A percentile compares a stretch with the other conserved stretches of the same genome.
phyloP scores from a whole-genome alignment of 2,113 vertebrate genomes.

The Larimichthys polyactis region DNA sequence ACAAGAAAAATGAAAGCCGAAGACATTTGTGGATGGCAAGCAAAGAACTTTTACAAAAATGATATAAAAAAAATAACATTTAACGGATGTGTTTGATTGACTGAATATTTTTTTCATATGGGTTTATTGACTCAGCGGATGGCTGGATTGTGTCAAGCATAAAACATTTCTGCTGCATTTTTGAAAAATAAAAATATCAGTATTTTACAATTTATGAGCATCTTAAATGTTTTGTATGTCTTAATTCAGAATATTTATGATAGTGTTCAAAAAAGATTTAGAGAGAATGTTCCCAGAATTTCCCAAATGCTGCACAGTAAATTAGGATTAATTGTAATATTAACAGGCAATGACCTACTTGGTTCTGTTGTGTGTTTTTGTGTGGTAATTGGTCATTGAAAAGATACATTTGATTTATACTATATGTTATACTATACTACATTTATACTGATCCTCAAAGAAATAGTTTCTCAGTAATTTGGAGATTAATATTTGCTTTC shows the following conservation, averaged over 20 bases:
- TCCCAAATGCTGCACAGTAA: background rate
- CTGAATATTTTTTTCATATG: conserved; percentile 84
- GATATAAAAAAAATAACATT: conserved; percentile 69
- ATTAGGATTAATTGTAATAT: background rate
- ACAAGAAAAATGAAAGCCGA: conserved; percentile 70
- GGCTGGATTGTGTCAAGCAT: conserved; percentile 94
- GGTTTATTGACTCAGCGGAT: conserved; percentile 92
- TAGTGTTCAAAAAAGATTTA: background rate
- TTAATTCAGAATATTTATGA: conserved; percentile 32
- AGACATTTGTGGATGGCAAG: conserved; percentile 67
- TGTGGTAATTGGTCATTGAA: background rate
- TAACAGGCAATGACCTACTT: background rate
- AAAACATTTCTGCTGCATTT: conserved; percentile 96
- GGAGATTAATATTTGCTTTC: background rate
- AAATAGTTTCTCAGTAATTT: background rate
- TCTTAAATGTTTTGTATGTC: conserved; percentile 68
- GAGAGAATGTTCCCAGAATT: background rate
- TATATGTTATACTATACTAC: too few relatives aligned
- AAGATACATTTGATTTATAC: background rate
- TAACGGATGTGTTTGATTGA: conserved; percentile 71
- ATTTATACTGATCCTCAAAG: background rate
- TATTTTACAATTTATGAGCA: conserved; percentile 87
- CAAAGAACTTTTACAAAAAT: conserved; percentile 74
- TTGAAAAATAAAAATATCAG: conserved; percentile 96
- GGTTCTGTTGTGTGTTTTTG: background rate